Evolutionary conservation across 2,888 invertebrate genomes (phyloP).

Genomic region (Cistogaster globosa): DNA sequence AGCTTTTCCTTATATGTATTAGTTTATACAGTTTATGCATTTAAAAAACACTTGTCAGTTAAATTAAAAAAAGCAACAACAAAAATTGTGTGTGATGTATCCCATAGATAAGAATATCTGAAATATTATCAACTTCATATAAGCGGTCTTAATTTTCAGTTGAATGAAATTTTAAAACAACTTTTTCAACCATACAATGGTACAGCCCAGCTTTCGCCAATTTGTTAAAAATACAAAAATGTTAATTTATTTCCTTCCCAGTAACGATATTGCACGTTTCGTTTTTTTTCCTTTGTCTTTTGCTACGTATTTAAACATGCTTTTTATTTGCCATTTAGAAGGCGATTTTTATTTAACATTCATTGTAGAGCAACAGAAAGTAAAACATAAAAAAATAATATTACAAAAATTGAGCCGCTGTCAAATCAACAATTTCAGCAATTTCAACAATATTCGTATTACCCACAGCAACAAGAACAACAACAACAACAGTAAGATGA

Average conservation of each 20-base stretch:
- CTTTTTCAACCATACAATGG: constrained; percentile 3
- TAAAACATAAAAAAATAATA: not conserved
- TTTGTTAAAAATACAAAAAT: constrained; percentile 60
- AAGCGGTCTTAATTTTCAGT: constrained; percentile 49
- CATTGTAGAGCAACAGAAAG: constrained; percentile 24
- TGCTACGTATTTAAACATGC: not conserved
- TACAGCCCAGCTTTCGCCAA: constrained; percentile 68
- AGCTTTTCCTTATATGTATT: constrained; percentile 34
- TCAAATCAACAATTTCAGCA: constrained; percentile 72
- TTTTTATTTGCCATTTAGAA: constrained; percentile 63
- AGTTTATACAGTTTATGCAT: not conserved
- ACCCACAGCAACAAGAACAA: constrained; percentile 55
- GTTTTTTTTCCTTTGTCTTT: not conserved
- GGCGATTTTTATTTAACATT: constrained; percentile 48
- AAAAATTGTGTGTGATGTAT: constrained; percentile 53
- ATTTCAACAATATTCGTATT: constrained; percentile 58
- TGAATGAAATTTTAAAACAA: constrained; percentile 35
- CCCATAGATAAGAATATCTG: constrained; percentile 66
- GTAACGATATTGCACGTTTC: constrained; percentile 24
- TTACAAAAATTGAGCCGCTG: constrained; percentile 74
- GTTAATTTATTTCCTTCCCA: constrained; percentile 62
- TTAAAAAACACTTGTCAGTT: constrained; percentile 53
- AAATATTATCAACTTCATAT: constrained; percentile 59
- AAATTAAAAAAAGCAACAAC: constrained; percentile 12
- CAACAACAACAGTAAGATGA: constrained; percentile 19